These are phyloP conservation scores for Hirtodrosophila confusa DNA, from an alignment of 2,888 invertebrate genomes.

Conservation along the genomic window DNA sequence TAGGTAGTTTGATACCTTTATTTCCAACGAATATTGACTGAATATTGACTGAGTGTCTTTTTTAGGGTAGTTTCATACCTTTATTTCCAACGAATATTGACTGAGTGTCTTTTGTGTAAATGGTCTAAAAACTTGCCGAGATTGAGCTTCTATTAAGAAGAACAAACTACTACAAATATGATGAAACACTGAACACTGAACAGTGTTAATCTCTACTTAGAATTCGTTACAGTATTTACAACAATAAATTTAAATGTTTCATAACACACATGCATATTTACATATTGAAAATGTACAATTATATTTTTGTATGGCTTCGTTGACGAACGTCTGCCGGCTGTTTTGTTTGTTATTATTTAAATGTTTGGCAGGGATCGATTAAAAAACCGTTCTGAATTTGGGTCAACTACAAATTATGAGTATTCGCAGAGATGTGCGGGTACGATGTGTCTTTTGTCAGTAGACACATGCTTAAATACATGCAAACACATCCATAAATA, in stretches of 20 bases:
- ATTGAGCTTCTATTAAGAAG: not conserved
- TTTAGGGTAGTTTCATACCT: constrained; percentile 43
- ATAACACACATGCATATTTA: constrained; percentile 8
- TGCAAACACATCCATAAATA: constrained; percentile 33
- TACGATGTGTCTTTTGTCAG: constrained; percentile 17
- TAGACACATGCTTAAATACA: constrained; percentile 34
- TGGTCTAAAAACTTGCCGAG: constrained; percentile 5
- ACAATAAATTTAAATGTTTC: constrained; percentile 46
- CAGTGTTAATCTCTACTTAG: not conserved
- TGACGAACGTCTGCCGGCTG: constrained; percentile 38
- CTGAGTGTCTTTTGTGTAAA: constrained; percentile 14
- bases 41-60: constrained; percentile 27
- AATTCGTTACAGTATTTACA: constrained; percentile 20
- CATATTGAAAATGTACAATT: constrained; percentile 3
- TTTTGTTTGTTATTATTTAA: constrained; percentile 28
- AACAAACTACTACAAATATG: not conserved
- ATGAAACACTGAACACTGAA: not conserved
- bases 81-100: constrained; percentile 3
- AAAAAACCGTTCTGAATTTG: constrained; percentile 26
- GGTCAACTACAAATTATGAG: constrained; percentile 30
- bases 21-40: constrained; percentile 6
- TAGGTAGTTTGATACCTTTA: constrained; percentile 38
- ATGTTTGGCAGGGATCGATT: constrained; percentile 21
- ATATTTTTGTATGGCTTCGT: constrained; percentile 2
- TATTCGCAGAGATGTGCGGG: constrained; percentile 33